Evolutionary conservation across 2,113 vertebrate genomes (phyloP), one percentile per base, ranked within the genome.

Genomic region (Hemibagrus wyckioides): DNA sequence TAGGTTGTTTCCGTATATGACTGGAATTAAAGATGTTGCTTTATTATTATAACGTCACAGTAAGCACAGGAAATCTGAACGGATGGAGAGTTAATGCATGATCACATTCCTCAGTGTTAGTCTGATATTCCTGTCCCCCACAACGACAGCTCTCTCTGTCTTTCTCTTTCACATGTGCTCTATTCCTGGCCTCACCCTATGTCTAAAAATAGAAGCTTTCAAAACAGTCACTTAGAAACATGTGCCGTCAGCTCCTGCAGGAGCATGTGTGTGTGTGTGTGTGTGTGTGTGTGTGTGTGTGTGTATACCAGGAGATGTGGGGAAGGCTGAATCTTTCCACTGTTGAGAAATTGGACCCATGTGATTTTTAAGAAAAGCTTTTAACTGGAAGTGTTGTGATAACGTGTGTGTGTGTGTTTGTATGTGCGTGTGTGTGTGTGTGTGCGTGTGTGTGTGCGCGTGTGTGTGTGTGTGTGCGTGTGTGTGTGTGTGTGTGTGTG

Each of bases 141-240:
- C 59, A 75, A 73, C 36, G 8, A 50, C 52, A 52, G 33, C 71
- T 39, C 52, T 54, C 63, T 83, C 80, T 23, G 91, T 96, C 95
- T 93, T 89, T 89, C 88, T 92, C 93, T 94, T 94, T 93, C 92
- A 93, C 85, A 81, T 90, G 86, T 56, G 67, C 91, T 91, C 94
- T 96, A 96, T 96, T 96, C 94, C 94, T 83, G 86, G 92, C 92
- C 81, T 87, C 87, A 87, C 92, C 84, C 85, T 88, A 82, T 92
- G 91, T 80, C 94, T 94, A 95, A 94, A 96, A 96, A 94, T 96
- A 97, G 93, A 91, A 61, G 88, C 93, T 93, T 91, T 95, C 93
- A 94, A 92, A 91, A 91, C 92, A 69, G 81, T 71, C 93, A 92
- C 91, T 93, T 92, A 93, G 86, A 94, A 94, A 96, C 95, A 94